Evolutionary conservation across 2,113 vertebrate species (phyloP).

Genomic region (Sylvia atricapilla): DNA sequence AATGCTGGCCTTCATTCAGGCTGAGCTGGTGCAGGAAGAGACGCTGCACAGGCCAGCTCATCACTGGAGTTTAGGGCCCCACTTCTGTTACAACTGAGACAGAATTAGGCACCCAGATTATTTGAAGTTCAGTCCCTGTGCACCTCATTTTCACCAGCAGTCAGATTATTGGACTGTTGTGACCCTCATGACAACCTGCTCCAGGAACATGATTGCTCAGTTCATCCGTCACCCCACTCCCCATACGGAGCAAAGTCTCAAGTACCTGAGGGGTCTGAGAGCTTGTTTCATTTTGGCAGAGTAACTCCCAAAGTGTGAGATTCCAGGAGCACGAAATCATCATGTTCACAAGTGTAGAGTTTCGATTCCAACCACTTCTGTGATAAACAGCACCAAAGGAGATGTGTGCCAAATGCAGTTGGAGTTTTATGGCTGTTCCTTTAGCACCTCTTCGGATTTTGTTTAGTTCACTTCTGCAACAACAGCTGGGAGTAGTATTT

Average conservation of each 20-base stretch:
- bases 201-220: not conserved
- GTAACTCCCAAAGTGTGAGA: not conserved
- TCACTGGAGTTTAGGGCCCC: not conserved
- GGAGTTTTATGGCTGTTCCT: slow-evolving; percentile 20
- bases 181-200: not conserved
- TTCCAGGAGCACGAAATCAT: not conserved
- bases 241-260: not conserved
- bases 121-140: not conserved
- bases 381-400: slow-evolving; percentile 4
- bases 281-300: not conserved
- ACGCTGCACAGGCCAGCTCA: not conserved
- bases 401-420: not conserved
- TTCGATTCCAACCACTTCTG: not conserved
- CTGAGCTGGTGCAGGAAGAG: not conserved
- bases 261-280: not conserved
- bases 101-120: not conserved
- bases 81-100: not conserved
- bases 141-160: not conserved
- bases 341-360: not conserved
- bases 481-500: slow-evolving; percentile 65
- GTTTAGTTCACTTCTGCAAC: slow-evolving; percentile 33
- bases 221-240: not conserved
- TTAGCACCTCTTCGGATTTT: slow-evolving; percentile 26
- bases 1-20: not conserved
- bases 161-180: not conserved